Conservation (phyloP, 2,888 invertebrate genomes). For the Hydraecia micacea region DNA sequence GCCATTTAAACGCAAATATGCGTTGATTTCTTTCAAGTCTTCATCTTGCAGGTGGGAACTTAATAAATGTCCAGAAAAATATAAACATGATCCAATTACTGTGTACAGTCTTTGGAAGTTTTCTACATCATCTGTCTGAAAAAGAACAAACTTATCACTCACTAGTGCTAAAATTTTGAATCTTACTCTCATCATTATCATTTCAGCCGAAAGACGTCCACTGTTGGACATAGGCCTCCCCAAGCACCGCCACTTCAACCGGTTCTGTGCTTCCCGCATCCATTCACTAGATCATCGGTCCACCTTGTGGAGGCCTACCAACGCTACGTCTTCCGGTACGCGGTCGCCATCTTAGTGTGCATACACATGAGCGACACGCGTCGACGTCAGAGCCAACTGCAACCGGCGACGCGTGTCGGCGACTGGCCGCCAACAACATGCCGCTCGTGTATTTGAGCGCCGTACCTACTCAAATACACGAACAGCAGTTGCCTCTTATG, state of each 20-base stretch:
- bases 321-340: too few species aligned
- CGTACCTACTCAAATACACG: not conserved
- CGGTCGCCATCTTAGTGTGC: too few species aligned
- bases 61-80: slow-evolving; percentile 93
- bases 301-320: too few species aligned
- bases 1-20: slow-evolving; percentile 94
- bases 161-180: not conserved
- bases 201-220: too few species aligned
- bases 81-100: slow-evolving; percentile 92
- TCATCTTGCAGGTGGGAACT: slow-evolving; percentile 94
- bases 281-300: too few species aligned
- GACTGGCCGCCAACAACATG: not conserved
- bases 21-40: slow-evolving; percentile 94
- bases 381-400: not conserved
- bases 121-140: slow-evolving; percentile 94
- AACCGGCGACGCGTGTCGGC: not conserved
- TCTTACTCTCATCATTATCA: too few species aligned
- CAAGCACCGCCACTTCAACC: not conserved
- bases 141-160: slow-evolving; percentile 47
- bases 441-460: not conserved
- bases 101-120: slow-evolving; percentile 93
- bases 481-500: not conserved
- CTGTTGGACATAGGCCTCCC: too few species aligned
- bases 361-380: not conserved
- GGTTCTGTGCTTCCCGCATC: too few species aligned